phyloP scores from a whole-genome alignment of 2,888 invertebrate species.

The Megalurothrips usitatus region DNA sequence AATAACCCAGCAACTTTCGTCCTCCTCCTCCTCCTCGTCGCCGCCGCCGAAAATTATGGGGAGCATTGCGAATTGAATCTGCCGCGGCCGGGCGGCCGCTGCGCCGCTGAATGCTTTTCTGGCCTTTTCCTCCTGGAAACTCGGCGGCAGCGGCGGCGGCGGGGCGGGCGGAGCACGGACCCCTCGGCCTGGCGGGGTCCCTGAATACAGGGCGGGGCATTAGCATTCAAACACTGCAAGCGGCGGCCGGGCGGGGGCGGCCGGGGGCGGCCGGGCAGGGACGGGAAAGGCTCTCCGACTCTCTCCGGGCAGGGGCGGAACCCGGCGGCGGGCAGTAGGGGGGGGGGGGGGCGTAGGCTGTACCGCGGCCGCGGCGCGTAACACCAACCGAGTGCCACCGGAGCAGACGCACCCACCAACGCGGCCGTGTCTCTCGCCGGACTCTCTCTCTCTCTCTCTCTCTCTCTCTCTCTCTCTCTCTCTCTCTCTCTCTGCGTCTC shows the following conservation, averaged over 20 bases:
- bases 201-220: not conserved
- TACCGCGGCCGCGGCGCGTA: too few relatives aligned
- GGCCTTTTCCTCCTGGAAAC: too few relatives aligned
- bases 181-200: not conserved
- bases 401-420: too few relatives aligned
- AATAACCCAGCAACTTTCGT: conserved; percentile 5
- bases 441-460: too few relatives aligned
- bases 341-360: too few relatives aligned
- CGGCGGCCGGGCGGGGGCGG: not conserved
- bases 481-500: too few relatives aligned
- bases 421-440: too few relatives aligned
- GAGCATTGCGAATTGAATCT: conserved; percentile 14
- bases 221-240: conserved; percentile 2
- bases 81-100: not conserved
- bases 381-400: too few relatives aligned
- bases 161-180: not conserved
- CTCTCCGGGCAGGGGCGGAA: not conserved
- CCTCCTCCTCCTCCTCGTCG: not conserved
- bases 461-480: too few relatives aligned
- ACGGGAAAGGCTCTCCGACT: not conserved
- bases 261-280: not conserved
- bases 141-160: too few relatives aligned
- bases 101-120: not conserved
- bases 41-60: not conserved
- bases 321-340: not conserved